Evolutionary conservation across 2,113 vertebrate species (phyloP).

Genomic region (Pan paniscus): DNA sequence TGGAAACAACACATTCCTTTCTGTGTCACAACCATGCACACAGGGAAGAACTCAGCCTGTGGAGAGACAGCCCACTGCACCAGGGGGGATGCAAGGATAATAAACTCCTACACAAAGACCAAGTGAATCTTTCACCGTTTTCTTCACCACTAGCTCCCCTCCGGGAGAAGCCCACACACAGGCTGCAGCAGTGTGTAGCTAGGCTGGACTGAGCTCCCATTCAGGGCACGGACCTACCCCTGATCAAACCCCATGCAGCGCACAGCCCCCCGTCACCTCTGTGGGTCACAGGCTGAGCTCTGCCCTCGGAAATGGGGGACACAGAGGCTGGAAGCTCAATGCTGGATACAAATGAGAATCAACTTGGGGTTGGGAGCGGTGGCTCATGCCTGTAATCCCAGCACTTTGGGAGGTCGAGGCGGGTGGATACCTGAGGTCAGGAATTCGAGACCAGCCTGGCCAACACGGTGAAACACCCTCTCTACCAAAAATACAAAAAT

Average conservation of each 20-base stretch:
- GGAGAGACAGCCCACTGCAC: neutral
- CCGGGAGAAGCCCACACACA: neutral
- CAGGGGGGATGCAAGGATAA: neutral
- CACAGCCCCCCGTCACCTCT: neutral
- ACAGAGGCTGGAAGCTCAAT: neutral
- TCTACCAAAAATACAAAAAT: no score
- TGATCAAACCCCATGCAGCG: neutral
- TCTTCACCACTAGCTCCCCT: neutral
- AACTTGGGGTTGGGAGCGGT: no score
- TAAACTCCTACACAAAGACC: neutral
- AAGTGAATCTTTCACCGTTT: neutral
- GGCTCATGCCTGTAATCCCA: neutral
- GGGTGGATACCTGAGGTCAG: no score
- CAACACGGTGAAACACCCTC: no score
- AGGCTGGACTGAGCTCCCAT: neutral
- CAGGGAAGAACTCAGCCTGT: rapidly evolving
- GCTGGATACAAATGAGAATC: neutral
- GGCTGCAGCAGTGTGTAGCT: neutral
- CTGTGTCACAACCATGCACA: neutral
- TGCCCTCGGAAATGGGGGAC: neutral
- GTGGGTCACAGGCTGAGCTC: neutral
- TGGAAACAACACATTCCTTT: neutral
- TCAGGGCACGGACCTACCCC: neutral
- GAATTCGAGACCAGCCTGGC: no score
- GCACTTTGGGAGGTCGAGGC: no score